Base-by-base conservation (phyloP, 2,888 invertebrate species). In the Morinoia aosen region DNA sequence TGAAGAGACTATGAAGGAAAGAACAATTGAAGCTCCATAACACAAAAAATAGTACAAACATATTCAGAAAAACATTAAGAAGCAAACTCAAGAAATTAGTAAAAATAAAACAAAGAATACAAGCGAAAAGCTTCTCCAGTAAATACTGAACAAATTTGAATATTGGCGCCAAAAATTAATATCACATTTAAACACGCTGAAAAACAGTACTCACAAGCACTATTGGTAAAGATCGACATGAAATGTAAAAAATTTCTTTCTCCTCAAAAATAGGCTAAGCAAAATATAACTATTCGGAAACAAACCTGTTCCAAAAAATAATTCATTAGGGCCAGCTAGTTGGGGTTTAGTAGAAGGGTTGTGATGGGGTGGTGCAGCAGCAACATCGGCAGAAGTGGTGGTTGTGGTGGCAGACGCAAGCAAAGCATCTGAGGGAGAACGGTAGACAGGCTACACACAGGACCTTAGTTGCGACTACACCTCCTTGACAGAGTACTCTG, bases 281-380 rank as follows among this genome's bases (percentile, higher is more conserved):
- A 76, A 76, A 76, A 76, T 76, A 76, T 33, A 0, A 76, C 33
- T 76, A 76, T 16, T 0, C 7, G 40, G 96, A 58, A 95, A 96
- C 96, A 96, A 96, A 96, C 96, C 96, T 96, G 96, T 95, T 96
- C 96, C 96, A 95, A 96, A 96, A 96, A 96, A 95, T 94, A 95
- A 96, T 56, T 96, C 96, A 96, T 96, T 96, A 96, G 96, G 96
- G 96, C 96, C 96, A 95, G 95, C 94, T 90, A 96, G 91, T 95
- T 95, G 95, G 95, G 96, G 90, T 94, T 95, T 96, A 64, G 95
- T 61, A 64, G 95, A 64, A 48, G 40, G 61, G 95, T 48, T 95
- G 95, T 58, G 48, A 61, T n/a, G 48, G 58, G 61, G 19, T 58
- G 95, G 95, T 95, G 58, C 95, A 64, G 64, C 64, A 39, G 95